Percentiles rank a stretch among this genome's conserved stretches.
phyloP scores from a whole-genome alignment of 2,888 invertebrate species.

The Cabera pusaria region DNA sequence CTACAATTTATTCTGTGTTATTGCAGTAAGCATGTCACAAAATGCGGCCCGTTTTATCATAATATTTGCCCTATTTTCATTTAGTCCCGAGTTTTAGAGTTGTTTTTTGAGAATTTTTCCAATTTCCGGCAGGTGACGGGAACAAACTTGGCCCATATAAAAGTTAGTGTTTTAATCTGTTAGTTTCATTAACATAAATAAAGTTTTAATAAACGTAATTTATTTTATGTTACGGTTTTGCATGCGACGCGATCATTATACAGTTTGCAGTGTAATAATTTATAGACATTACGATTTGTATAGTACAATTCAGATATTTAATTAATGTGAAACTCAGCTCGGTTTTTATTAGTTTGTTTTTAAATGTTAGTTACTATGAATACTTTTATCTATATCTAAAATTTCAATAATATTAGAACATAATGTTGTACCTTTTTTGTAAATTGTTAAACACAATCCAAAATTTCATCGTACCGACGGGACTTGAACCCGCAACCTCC shows the following conservation, averaged over 20 bases:
- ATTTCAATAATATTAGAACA: no score
- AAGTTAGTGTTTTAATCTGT: constrained; percentile 1
- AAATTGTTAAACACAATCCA: no score
- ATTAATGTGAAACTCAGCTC: constrained; percentile 1
- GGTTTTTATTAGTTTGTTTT: no score
- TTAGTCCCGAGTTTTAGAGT: no score
- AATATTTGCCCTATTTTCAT: constrained; percentile 27
- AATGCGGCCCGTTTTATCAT: constrained; percentile 43
- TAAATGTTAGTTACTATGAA: no score
- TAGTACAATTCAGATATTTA: not conserved
- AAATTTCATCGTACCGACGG: no score
- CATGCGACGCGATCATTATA: constrained; percentile 12
- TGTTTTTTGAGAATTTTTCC: constrained; percentile 6
- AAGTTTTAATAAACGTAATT: constrained; percentile 8
- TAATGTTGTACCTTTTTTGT: no score
- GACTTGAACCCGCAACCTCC: no score
- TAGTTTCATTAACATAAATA: no score
- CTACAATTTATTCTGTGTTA: constrained; percentile 23
- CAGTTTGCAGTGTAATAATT: constrained; percentile 8
- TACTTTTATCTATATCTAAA: no score
- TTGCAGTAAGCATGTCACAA: constrained; percentile 42
- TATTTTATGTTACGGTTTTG: constrained; percentile 13
- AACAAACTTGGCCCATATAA: constrained; percentile 14
- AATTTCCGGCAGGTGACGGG: no score
- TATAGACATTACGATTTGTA: not conserved